These are phyloP conservation scores for Bergia sp. DNA, from an alignment of 92 coral and sea anemone genomes.

Conservation along the genomic window DNA sequence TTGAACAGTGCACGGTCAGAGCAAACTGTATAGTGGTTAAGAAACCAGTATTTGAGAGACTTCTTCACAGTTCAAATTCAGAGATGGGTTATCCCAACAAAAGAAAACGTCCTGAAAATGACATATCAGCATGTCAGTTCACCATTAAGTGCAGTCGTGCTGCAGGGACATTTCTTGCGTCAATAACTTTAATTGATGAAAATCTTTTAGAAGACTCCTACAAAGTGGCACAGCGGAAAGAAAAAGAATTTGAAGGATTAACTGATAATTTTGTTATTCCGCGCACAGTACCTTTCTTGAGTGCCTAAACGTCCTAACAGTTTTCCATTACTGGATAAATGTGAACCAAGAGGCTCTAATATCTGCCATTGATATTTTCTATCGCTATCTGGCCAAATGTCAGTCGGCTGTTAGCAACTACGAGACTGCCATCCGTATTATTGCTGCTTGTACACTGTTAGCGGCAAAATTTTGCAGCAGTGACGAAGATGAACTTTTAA, in stretches of 20 bases:
- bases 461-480: slow-evolving; percentile 20
- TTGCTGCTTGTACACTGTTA: slow-evolving; percentile 5
- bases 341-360: background rate
- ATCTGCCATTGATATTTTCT: slow-evolving; percentile 13
- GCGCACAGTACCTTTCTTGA: background rate
- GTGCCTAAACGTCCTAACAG: slow-evolving; percentile 1
- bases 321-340: background rate
- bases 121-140: no score
- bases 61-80: no score
- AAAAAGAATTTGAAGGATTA: background rate
- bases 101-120: no score
- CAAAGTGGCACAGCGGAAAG: background rate
- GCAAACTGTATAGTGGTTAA: no score
- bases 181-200: background rate
- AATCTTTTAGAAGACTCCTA: background rate
- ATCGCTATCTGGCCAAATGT: slow-evolving; percentile 11
- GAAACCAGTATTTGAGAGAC: no score
- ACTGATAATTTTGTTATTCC: background rate
- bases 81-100: no score
- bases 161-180: no score
- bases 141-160: no score
- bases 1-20: no score
- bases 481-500: background rate
- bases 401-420: no score
- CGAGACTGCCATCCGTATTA: background rate